Evolutionary conservation across 1,140 invertebrate species (phyloP), one percentile per base, ranked within the genome.

Genomic region (Calliopsis andreniformis): DNA sequence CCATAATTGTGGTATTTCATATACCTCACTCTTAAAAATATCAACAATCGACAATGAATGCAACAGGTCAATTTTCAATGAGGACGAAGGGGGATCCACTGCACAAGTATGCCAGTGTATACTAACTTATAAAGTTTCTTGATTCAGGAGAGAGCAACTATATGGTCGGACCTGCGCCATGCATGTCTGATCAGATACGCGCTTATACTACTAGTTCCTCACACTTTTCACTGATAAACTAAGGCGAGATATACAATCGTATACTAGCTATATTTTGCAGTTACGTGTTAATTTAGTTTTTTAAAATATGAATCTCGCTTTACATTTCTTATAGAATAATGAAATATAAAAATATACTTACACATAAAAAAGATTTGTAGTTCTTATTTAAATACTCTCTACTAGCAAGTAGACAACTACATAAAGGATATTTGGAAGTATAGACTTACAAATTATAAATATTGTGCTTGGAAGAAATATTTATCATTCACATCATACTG

Each of bases 161-260:
- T 23, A 16, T 47, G 56, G 0, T 35, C 45, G 51, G 53, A 58
- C 43, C 59, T 76, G 61, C 56, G 77, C 80, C 20, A 83, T 70
- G 51, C 71, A 79, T 66, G 67, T 35, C 76, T 32, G 76, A 82
- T 75, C 81, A 70, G 66, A 70, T 76, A 82, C 23, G 20, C 42
- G 49, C 3, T 53, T 68, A 49, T 61, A 84, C 77, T 70, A 83
- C 80, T 84, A 68, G 23, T 25, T 47, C 10, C 16, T 53, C 12
- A 16, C 35, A 4, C 18, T 58, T n/a, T 30, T 39, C 28, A 32
- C 20, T 45, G 18, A 70, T 49, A 23, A 62, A 43, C 25, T 18
- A 12, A 18, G 14, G 28, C 1, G 12, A 63, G 2, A 45, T 45
- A 28, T 10, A 39, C 35, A 10, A 39, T 39, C 35, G 10, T 39